Conservation (phyloP, 2,888 invertebrate species). For the Machimus rusticus region DNA sequence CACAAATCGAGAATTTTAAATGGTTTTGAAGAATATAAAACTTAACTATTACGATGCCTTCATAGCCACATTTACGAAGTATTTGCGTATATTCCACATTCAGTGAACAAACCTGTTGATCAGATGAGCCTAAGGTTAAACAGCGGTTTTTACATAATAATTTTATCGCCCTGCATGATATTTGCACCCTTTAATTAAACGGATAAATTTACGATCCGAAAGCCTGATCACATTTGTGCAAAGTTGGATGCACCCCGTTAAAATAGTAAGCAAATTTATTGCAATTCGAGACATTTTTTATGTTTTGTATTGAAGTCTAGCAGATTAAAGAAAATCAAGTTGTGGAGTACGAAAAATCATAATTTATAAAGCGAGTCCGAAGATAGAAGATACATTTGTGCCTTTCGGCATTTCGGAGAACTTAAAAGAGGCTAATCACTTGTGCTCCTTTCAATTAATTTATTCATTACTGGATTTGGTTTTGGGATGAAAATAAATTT, state of each 20-base stretch:
- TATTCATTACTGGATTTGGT: neutral
- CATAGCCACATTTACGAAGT: neutral
- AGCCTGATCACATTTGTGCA: neutral
- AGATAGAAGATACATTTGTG: too few species aligned
- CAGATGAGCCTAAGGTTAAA: neutral
- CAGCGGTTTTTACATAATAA: neutral
- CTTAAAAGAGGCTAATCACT: neutral
- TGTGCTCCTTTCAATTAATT: neutral
- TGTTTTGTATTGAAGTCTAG: neutral
- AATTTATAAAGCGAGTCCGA: neutral
- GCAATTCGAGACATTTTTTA: neutral
- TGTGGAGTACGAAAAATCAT: neutral
- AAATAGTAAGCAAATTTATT: neutral
- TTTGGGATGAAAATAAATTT: neutral
- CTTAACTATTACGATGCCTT: neutral
- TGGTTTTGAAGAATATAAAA: neutral
- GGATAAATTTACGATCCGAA: neutral
- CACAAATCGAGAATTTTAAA: neutral
- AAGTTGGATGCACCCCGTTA: neutral
- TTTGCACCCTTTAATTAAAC: neutral
- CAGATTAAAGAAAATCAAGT: too few species aligned
- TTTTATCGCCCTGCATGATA: neutral
- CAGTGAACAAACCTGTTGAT: neutral
- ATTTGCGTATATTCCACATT: neutral
- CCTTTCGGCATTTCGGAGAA: neutral